Base-by-base conservation (phyloP, 2,888 invertebrate species). In the Standfussiana lucernea region DNA sequence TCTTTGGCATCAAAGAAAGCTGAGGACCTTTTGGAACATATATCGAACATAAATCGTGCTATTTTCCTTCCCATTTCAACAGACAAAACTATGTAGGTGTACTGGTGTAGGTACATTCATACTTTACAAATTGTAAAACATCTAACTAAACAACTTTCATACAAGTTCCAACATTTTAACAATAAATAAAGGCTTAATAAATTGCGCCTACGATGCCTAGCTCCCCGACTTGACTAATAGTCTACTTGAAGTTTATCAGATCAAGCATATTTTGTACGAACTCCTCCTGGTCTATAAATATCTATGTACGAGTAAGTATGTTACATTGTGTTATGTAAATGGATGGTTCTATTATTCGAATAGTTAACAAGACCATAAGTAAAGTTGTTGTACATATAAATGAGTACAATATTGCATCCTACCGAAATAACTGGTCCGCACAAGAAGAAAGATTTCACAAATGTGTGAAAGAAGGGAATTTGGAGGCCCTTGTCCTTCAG, bases 221-320 rank as follows among this genome's bases (percentile, higher is more conserved):
- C 53, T 72, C 72, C n/a, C 8, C 59, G 42, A 72, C 82, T 70
- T 83, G 80, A 79, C 24, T 79, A 72, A 83, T 80, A 56, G 80
- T 62, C 78, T 69, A 61, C 71, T 70, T 79, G 50, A 81, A 69
- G 67, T 76, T 86, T 84, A 86, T 86, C 79, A 61, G 83, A 77
- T 79, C 67, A 65, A 50, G 53, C 82, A 66, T 66, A 84, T 79
- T 72, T 84, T 84, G 82, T 84, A 74, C 21, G 28, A 66, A 77
- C 79, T 84, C 35, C 73, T 75, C 35, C 73, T 75, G 75, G 47
- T 64, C 67, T 74, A 67, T 67, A 70, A 37, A 76, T 73, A 66
- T n/a, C 18, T 42, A 10, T 50, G 35, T 18, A 61, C 61, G 10
- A 61, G 61, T 21, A 24, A 42, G 6, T 24, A 62, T 40, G 32